Percentiles rank a stretch among this genome's conserved stretches.
Conservation (phyloP, 2,113 vertebrate genomes). For the Alces alces region DNA sequence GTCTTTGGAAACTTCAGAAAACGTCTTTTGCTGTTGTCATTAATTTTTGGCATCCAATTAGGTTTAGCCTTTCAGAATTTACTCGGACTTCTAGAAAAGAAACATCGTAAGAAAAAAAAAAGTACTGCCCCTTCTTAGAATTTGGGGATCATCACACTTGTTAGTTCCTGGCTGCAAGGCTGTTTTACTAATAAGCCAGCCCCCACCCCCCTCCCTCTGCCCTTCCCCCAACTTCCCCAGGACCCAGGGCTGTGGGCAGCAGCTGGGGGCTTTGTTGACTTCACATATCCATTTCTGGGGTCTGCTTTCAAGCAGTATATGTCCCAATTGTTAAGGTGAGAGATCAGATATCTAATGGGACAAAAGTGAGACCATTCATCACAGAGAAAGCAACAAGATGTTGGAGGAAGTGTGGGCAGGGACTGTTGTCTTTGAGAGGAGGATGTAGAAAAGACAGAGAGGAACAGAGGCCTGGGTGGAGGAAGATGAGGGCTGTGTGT, state of each 20-base stretch:
- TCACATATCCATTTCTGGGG: background rate
- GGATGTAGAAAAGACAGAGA: background rate
- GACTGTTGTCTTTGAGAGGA: background rate
- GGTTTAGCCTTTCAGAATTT: constrained; percentile 45
- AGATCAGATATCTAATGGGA: background rate
- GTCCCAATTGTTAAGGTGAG: background rate
- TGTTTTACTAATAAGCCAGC: background rate
- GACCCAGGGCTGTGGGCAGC: background rate
- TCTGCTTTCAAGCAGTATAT: background rate
- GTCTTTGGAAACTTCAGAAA: constrained; percentile 68
- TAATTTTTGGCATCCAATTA: constrained; percentile 56
- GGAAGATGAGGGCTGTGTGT: background rate
- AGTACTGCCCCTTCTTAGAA: background rate
- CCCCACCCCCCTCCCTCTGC: fast-evolving
- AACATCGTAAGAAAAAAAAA: constrained; percentile 54
- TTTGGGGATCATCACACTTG: constrained; percentile 48
- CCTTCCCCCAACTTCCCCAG: background rate
- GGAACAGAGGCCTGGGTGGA: background rate
- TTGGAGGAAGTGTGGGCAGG: background rate
- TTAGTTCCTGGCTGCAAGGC: background rate
- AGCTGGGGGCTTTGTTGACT: background rate
- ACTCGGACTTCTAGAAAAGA: constrained; percentile 63
- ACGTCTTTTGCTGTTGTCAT: constrained; percentile 59
- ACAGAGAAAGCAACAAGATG: background rate
- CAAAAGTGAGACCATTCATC: background rate